Base-by-base conservation (phyloP, 2,888 invertebrate species). In the Dryomyza anilis region DNA sequence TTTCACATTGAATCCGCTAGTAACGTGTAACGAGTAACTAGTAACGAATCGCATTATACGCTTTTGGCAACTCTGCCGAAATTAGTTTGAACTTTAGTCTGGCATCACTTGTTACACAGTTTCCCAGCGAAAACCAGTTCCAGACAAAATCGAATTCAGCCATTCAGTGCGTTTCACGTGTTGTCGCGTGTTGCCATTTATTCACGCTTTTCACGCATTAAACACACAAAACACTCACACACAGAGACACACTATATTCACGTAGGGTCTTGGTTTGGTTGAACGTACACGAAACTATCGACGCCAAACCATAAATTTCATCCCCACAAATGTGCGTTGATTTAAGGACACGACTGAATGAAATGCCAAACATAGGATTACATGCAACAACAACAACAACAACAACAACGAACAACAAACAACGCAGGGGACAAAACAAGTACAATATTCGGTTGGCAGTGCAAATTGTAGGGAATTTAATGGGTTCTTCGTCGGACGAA, bases 291-390 rank as follows among this genome's bases (percentile, higher is more conserved):
- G 14, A 61, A 64, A 64, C 67, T 67, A 67, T 63, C 55, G 66
- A 39, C 50, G 53, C 65, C 69, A 68, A 69, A 55, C 70, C 67
- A 74, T 75, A 76, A 76, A 77, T 77, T 76, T 72, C 72, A 73
- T 69, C 72, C 74, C 74, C 72, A 63, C 70, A 68, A 72, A 70
- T 72, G 74, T 74, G 75, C 75, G 78, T 72, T 79, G 79, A 80
- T 78, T 79, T 79, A 77, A 73, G 73, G 75, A 80, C 79, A 80
- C 71, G 71, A 72, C 46, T 65, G 52, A 61, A 52, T 60, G 65
- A 60, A 64, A 58, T 48, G 43, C 46, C 63, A 43, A 65, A 62
- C 64, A 67, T 30, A 21, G 57, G 64, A 60, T 63, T 67, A 67
- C 52, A 53, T 30, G 43, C 55, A 65, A 19, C 56, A 23, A 46